Conservation (phyloP, 1,140 invertebrate genomes). For the Tetramorium alpestre region DNA sequence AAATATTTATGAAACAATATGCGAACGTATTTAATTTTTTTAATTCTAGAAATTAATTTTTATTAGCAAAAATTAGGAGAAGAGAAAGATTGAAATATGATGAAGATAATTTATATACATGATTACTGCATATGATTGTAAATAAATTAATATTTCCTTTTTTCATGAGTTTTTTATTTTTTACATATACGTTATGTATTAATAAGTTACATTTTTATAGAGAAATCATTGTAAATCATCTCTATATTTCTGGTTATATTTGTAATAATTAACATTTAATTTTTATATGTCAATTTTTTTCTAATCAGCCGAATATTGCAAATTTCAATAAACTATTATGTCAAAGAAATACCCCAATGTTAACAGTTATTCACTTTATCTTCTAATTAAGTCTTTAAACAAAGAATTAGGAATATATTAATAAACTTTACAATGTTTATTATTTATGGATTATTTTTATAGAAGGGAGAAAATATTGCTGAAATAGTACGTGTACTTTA, state of each 20-base stretch:
- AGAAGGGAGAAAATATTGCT: background rate
- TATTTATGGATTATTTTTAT: background rate
- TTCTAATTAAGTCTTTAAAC: background rate
- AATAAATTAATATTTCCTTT: conserved; percentile 3
- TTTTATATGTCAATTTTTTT: background rate
- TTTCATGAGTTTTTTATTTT: background rate
- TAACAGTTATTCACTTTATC: background rate
- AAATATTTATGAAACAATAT: background rate
- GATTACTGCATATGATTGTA: background rate
- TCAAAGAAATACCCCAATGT: background rate
- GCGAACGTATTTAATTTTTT: background rate
- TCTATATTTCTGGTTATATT: background rate
- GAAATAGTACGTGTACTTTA: background rate
- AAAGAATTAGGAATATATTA: background rate
- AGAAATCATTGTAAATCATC: background rate
- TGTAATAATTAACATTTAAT: background rate
- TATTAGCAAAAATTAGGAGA: background rate
- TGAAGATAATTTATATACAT: background rate
- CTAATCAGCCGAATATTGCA: background rate
- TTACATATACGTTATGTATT: background rate
- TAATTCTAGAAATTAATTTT: conserved; percentile 14
- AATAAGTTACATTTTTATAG: background rate
- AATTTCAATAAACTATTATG: background rate
- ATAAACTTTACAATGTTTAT: background rate
- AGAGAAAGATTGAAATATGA: background rate